Evolutionary conservation across 2,797 vertebrate genomes (phyloP), one percentile per base, ranked within the genome.

Genomic region (Phataginus tetradactyla): DNA sequence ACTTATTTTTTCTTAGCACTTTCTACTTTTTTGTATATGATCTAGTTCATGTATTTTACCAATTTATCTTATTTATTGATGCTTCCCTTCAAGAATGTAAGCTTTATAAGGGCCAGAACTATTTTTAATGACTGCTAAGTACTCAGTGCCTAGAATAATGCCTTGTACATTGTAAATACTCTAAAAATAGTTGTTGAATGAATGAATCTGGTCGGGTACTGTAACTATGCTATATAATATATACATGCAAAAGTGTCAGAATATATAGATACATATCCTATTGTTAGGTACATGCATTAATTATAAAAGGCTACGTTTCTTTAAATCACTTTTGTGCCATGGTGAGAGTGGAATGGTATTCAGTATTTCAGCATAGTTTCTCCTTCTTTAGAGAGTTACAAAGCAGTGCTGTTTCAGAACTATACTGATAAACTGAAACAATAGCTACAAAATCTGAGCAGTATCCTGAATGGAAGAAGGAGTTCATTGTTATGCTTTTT

Each of bases 401-500:
- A 97, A 94, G 97, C 90, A 74, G 68, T 1, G 55, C 96, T 97
- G 96, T 97, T 96, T 88, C 94, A 69, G 53, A n/a, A 57, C 88
- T 29, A 51, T 21, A 53, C 86, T 66, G 97, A 94, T 86, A 85
- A 81, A 45, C 6, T 10, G 71, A 74, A 83, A 91, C 97, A 86
- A 90, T 78, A 69, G 86, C 96, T 81, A 84, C 72, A 91, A 92
- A 90, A 92, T 86, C 89, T 55, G 81, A 72, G 72, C 90, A 85
- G 51, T 64, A 37, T 78, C 85, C 42, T 78, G 80, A 78, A 72
- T 94, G 89, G 92, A 94, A 97, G 79, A 97, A 96, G 93, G 95
- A 55, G 45, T 11, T 55, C 83, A 63, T 97, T 96, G 95, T 97
- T 59, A 14, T 0, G 27, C 61, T 66, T 80, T 79, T 81, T 92